A percentile compares a stretch with the other conserved stretches of the same genome.
phyloP scores from a whole-genome alignment of 1,140 invertebrate genomes.

The Aethina tumida region DNA sequence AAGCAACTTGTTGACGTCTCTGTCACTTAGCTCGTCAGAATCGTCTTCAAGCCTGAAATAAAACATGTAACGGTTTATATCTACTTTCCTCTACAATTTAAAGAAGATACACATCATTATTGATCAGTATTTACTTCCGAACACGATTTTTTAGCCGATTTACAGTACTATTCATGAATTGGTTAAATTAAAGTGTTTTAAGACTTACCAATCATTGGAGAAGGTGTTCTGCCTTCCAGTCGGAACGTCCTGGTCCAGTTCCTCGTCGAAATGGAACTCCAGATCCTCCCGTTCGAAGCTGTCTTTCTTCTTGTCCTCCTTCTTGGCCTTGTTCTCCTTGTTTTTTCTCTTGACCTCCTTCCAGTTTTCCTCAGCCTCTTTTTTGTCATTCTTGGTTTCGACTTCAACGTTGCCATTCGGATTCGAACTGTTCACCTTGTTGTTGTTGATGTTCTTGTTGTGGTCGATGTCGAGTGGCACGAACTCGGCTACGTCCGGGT shows the following conservation, averaged over 20 bases:
- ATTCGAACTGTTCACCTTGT: constrained; percentile 5
- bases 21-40: constrained; percentile 84
- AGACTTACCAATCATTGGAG: constrained; percentile 49
- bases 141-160: no score
- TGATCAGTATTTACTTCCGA: no score
- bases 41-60: constrained; percentile 49
- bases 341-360: constrained; percentile 31
- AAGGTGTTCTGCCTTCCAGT: constrained; percentile 75
- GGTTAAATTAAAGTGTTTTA: constrained; percentile 14
- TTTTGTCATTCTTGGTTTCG: constrained; percentile 13
- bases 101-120: no score
- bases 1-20: constrained; percentile 87
- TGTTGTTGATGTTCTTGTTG: constrained; percentile 11
- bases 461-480: constrained; percentile 43
- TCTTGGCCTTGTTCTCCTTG: constrained; percentile 35
- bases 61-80: no score
- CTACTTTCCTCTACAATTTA: no score
- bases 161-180: no score
- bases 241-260: constrained; percentile 64
- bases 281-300: constrained; percentile 67
- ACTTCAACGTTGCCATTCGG: constrained; percentile 4
- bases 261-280: constrained; percentile 96
- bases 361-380: constrained; percentile 27
- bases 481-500: constrained; percentile 81
- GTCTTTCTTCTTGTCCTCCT: constrained; percentile 30